Conservation (phyloP, 2,888 invertebrate genomes). For the Volucella bombylans region DNA sequence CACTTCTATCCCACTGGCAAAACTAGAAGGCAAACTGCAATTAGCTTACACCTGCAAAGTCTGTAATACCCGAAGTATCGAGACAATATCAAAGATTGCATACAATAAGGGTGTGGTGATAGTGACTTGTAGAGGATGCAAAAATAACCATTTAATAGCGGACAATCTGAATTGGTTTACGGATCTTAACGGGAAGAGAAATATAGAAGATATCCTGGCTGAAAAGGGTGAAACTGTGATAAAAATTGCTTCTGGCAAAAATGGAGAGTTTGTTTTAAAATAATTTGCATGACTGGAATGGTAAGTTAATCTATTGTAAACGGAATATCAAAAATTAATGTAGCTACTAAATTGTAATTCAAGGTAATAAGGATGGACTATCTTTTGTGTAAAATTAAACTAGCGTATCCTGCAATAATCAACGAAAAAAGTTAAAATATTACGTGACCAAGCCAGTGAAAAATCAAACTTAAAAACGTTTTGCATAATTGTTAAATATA, state of each 20-base stretch:
- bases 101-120: constrained; percentile 96
- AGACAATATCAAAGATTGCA: constrained; percentile 92
- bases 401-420: too few relatives aligned
- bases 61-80: constrained; percentile 89
- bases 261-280: constrained; percentile 51
- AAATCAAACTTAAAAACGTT: too few relatives aligned
- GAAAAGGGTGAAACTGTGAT: constrained; percentile 93
- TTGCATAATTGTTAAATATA: too few relatives aligned
- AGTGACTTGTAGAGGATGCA: constrained; percentile 93
- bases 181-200: constrained; percentile 89
- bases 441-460: too few relatives aligned
- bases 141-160: constrained; percentile 96
- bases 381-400: too few relatives aligned
- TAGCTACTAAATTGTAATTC: too few relatives aligned
- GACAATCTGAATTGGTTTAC: constrained; percentile 98
- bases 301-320: background rate
- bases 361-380: too few relatives aligned
- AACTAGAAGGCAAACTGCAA: constrained; percentile 85
- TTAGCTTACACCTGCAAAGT: constrained; percentile 94
- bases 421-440: too few relatives aligned
- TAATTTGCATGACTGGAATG: background rate
- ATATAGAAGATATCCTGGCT: constrained; percentile 95
- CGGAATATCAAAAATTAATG: background rate
- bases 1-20: constrained; percentile 75
- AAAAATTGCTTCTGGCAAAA: constrained; percentile 77